Evolutionary conservation across 2,797 vertebrate species (phyloP).

Genomic region (Okamejei kenojei): DNA sequence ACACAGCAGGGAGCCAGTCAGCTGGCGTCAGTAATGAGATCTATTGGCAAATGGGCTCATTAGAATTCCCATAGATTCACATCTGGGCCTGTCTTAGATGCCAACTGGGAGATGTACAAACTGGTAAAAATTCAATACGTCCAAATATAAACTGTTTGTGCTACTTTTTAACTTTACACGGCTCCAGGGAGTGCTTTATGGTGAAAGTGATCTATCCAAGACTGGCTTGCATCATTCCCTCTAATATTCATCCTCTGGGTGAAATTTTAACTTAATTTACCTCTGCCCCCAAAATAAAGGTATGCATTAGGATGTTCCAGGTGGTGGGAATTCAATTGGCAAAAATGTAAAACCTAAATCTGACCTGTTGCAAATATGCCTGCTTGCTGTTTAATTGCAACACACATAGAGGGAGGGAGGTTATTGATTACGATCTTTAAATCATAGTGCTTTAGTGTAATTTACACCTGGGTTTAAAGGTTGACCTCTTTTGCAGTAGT

Average conservation of each 20-base stretch:
- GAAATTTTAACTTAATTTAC: neutral
- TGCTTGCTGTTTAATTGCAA: neutral
- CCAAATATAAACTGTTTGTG: neutral
- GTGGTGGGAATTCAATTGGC: neutral
- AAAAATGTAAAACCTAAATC: neutral
- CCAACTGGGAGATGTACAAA: slow-evolving; percentile 18
- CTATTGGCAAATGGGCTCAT: slow-evolving; percentile 12
- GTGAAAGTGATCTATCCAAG: neutral
- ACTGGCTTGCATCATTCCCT: neutral
- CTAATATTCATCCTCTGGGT: neutral
- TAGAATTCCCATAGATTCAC: slow-evolving; percentile 19
- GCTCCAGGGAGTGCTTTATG: neutral
- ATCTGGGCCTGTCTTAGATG: neutral
- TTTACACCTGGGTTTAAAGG: neutral
- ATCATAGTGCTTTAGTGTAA: neutral
- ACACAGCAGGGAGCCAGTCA: slow-evolving; percentile 27
- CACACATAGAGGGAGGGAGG: neutral
- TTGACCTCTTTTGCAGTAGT: neutral
- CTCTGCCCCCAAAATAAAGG: neutral
- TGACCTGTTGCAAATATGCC: neutral
- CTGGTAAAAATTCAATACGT: slow-evolving; percentile 28
- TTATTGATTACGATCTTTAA: neutral
- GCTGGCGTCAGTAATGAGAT: slow-evolving; percentile 9
- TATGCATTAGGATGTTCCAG: no score
- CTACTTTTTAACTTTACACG: neutral